These are phyloP conservation scores for Panagrolaimus sp. DNA, from an alignment of 1,140 invertebrate species.

Conservation along the genomic window DNA sequence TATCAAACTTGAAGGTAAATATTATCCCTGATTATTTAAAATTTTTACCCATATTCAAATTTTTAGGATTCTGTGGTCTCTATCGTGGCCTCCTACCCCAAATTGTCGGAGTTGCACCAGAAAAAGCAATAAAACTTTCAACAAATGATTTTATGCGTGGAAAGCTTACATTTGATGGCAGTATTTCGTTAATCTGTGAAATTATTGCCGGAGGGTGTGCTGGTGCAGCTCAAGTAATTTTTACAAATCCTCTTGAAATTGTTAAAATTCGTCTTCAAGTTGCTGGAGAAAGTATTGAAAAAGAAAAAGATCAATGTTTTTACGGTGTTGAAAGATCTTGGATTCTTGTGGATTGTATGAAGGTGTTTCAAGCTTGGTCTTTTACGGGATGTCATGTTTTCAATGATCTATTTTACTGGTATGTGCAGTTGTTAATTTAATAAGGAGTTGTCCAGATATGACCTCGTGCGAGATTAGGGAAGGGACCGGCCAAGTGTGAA, in stretches of 20 bases:
- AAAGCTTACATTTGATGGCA: conserved; percentile 76
- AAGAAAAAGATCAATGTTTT: conserved; percentile 66
- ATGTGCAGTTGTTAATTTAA: too few relatives aligned
- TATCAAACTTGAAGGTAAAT: conserved; percentile 85
- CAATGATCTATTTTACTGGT: conserved; percentile 93
- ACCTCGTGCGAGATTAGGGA: too few relatives aligned
- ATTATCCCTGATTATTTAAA: too few relatives aligned
- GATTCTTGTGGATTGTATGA: conserved; percentile 61
- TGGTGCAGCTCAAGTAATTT: conserved; percentile 76
- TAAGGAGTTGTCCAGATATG: not conserved
- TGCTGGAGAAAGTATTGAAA: conserved; percentile 83
- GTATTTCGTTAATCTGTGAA: conserved; percentile 78
- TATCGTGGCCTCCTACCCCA: conserved; percentile 92
- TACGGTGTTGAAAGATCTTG: conserved; percentile 52
- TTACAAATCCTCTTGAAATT: conserved; percentile 97
- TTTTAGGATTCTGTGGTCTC: conserved; percentile 71
- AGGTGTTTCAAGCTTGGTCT: conserved; percentile 67
- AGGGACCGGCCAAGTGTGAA: too few relatives aligned
- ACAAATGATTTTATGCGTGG: conserved; percentile 89
- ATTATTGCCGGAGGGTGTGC: conserved; percentile 85
- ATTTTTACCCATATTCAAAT: not conserved
- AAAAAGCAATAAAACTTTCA: conserved; percentile 97
- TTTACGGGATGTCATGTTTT: conserved; percentile 62
- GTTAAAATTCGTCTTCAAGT: conserved; percentile 98
- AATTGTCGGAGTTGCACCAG: conserved; percentile 93